Evolutionary conservation across 2,797 vertebrate genomes (phyloP).

Genomic region (Enteromius paludinosus): DNA sequence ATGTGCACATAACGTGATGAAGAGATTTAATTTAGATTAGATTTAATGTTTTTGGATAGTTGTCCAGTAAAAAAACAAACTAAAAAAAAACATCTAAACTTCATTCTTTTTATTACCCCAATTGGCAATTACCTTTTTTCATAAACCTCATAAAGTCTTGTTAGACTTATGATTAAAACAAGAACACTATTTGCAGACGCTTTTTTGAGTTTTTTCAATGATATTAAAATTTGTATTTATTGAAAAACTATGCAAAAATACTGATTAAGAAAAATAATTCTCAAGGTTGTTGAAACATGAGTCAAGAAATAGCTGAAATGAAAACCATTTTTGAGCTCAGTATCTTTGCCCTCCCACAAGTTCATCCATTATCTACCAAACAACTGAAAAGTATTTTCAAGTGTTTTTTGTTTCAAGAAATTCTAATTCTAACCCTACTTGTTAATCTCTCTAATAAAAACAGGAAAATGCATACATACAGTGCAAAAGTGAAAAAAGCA

Average conservation of each 20-base stretch:
- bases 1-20: background rate
- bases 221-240: background rate
- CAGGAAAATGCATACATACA: background rate
- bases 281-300: background rate
- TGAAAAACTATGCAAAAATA: background rate
- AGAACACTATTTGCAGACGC: background rate
- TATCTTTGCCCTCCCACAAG: background rate
- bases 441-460: background rate
- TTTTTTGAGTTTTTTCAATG: background rate
- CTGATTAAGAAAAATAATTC: background rate
- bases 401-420: background rate
- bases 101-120: background rate
- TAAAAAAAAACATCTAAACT: background rate
- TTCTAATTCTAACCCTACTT: background rate
- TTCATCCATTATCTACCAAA: background rate
- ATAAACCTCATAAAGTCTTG: background rate
- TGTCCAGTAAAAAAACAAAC: background rate
- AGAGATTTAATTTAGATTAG: background rate
- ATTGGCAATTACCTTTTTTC: background rate
- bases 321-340: background rate
- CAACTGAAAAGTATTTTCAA: background rate
- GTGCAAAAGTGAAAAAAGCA: background rate
- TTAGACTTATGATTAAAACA: background rate
- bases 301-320: background rate
- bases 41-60: background rate